phyloP scores from a whole-genome alignment of 2,797 vertebrate genomes.

The Bryconaethiops microstoma region DNA sequence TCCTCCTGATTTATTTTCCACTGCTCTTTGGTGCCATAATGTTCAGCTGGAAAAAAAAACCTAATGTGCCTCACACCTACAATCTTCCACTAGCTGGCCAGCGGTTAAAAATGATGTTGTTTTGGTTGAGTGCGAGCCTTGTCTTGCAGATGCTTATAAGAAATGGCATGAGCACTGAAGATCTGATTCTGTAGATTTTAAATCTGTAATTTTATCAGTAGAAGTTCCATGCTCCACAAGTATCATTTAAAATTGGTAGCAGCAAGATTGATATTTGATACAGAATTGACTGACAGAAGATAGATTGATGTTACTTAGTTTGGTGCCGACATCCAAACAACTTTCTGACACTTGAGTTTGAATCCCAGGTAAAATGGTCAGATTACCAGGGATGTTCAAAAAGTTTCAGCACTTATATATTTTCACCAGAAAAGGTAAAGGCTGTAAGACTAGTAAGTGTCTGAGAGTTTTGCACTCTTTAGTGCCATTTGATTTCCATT shows the following conservation, averaged over 20 bases:
- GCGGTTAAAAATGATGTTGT: not conserved
- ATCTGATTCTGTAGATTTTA: not conserved
- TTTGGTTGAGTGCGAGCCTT: not conserved
- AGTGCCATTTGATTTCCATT: too few relatives aligned
- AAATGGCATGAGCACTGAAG: not conserved
- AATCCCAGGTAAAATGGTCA: too few relatives aligned
- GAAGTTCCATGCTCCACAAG: not conserved
- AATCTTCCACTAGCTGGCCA: not conserved
- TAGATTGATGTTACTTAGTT: not conserved
- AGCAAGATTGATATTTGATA: too few relatives aligned
- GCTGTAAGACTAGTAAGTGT: too few relatives aligned
- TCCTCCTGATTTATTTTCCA: not conserved
- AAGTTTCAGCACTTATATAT: too few relatives aligned
- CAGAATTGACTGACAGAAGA: too few relatives aligned
- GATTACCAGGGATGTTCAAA: too few relatives aligned
- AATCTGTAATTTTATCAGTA: not conserved
- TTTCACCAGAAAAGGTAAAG: too few relatives aligned
- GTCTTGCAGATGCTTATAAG: too few relatives aligned
- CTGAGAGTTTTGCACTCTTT: too few relatives aligned
- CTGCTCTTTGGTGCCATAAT: not conserved
- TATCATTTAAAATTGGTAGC: not conserved
- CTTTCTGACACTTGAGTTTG: not conserved
- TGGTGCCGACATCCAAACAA: not conserved
- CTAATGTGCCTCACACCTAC: not conserved
- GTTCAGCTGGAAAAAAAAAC: not conserved